Evolutionary conservation across 1,140 invertebrate species (phyloP).

Genomic region (Sinella curviseta): DNA sequence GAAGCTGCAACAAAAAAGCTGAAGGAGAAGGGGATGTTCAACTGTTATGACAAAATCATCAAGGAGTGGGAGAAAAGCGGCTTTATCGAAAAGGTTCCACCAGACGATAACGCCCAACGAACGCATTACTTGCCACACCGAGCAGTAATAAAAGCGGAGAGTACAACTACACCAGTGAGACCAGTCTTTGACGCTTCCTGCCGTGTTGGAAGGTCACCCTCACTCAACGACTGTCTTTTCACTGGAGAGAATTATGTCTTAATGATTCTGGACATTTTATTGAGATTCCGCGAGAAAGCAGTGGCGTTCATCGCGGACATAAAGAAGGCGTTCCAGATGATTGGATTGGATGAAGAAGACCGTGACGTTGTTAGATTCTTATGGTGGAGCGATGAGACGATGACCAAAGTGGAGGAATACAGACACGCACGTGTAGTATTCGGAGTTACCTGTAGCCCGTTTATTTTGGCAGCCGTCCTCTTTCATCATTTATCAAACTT

Average conservation of each 20-base stretch:
- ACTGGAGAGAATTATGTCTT: constrained; percentile 55
- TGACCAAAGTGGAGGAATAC: constrained; percentile 18
- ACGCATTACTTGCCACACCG: constrained; percentile 34
- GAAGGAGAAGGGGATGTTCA: neutral
- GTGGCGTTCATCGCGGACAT: constrained; percentile 51
- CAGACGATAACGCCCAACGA: neutral
- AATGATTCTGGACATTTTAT: constrained; percentile 52
- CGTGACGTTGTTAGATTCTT: constrained; percentile 32
- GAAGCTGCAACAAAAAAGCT: constrained; percentile 35
- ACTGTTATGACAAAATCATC: constrained; percentile 34
- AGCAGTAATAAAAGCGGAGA: constrained; percentile 29
- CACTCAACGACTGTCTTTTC: constrained; percentile 54
- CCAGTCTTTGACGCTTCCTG: constrained; percentile 49
- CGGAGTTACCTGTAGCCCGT: constrained; percentile 42
- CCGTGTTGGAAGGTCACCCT: constrained; percentile 42
- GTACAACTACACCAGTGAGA: constrained; percentile 41
- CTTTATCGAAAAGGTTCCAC: constrained; percentile 37
- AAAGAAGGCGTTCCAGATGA: constrained; percentile 12
- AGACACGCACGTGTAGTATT: constrained; percentile 42
- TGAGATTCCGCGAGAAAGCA: constrained; percentile 52
- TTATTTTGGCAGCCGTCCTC: constrained; percentile 38
- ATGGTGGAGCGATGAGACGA: constrained; percentile 35
- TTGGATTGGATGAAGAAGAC: neutral
- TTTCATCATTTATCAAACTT: constrained; percentile 22
- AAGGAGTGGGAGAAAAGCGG: constrained; percentile 42